Percentiles rank a stretch among this genome's conserved stretches.
These are phyloP conservation scores for Papilio demoleus DNA, from an alignment of 2,888 invertebrate species.

Conservation along the genomic window DNA sequence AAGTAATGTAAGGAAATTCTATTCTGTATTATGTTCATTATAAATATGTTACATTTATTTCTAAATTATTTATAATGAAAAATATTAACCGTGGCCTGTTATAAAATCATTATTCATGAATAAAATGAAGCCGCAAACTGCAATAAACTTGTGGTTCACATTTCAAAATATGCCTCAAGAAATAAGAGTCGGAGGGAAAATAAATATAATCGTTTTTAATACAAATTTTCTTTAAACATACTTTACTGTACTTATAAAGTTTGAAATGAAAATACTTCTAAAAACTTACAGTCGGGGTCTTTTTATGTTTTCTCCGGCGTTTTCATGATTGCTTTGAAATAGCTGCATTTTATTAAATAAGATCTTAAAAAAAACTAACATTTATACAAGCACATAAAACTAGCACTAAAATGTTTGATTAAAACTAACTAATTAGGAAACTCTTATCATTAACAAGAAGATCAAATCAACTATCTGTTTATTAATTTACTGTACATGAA, in stretches of 20 bases:
- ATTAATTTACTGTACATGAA: no score
- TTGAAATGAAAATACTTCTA: slow-evolving; percentile 25
- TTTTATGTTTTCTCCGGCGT: slow-evolving; percentile 10
- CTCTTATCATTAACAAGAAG: background rate
- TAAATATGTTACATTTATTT: background rate
- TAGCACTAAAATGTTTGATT: no score
- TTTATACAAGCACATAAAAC: background rate
- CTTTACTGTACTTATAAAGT: slow-evolving; percentile 18
- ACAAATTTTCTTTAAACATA: slow-evolving; percentile 21
- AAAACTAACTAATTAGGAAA: background rate
- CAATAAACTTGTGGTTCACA: background rate
- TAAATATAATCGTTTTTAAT: slow-evolving; percentile 21
- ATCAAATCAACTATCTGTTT: no score
- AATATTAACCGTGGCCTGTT: background rate
- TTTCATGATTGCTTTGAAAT: slow-evolving; percentile 14
- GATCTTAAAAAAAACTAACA: background rate
- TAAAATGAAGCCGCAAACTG: background rate
- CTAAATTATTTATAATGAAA: background rate
- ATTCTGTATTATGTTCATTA: background rate
- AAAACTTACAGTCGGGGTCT: slow-evolving; percentile 8
- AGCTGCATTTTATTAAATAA: slow-evolving; percentile 8
- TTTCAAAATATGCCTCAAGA: slow-evolving; percentile 14
- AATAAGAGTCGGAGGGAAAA: background rate
- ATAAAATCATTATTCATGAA: background rate
- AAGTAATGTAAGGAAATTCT: background rate